phyloP scores from a whole-genome alignment of 2,113 vertebrate genomes.

The Natator depressus region DNA sequence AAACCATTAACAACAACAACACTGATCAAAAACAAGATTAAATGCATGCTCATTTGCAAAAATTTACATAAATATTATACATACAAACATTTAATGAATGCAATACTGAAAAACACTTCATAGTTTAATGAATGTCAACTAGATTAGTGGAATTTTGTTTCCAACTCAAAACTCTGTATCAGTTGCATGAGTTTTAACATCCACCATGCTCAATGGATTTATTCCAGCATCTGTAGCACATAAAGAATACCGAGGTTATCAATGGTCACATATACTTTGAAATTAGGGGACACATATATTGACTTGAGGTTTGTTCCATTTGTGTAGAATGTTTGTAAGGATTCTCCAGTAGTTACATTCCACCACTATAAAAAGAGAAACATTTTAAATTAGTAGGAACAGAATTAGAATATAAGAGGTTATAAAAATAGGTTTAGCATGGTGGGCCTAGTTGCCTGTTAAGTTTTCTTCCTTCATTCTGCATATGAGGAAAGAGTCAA shows the following conservation, averaged over 20 bases:
- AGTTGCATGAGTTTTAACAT: slow-evolving; percentile 4
- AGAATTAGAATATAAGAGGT: slow-evolving; percentile 12
- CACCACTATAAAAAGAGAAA: slow-evolving; percentile 88
- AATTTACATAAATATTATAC: slow-evolving; percentile 43
- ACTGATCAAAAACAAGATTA: slow-evolving; percentile 61
- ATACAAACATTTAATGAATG: slow-evolving; percentile 45
- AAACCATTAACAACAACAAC: slow-evolving; percentile 46
- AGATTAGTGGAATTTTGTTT: slow-evolving; percentile 34
- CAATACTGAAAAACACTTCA: slow-evolving; percentile 68
- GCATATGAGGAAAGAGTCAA: neutral
- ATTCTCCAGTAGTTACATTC: slow-evolving; percentile 87
- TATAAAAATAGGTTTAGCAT: neutral
- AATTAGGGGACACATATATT: slow-evolving; percentile 88
- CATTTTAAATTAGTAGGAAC: neutral
- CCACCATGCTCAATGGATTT: slow-evolving; percentile 14
- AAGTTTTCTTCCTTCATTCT: neutral
- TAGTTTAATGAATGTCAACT: slow-evolving; percentile 65
- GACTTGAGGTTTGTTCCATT: slow-evolving; percentile 91
- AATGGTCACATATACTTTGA: slow-evolving; percentile 92
- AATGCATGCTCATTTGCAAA: slow-evolving; percentile 55
- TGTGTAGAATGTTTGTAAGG: slow-evolving; percentile 94
- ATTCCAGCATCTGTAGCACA: slow-evolving; percentile 84
- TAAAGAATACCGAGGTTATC: slow-evolving; percentile 97
- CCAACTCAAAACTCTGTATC: neutral
- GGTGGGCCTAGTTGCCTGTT: neutral